Evolutionary conservation across 2,888 invertebrate species (phyloP), one percentile per base, ranked within the genome.

Genomic region (Drosophila emarginata): DNA sequence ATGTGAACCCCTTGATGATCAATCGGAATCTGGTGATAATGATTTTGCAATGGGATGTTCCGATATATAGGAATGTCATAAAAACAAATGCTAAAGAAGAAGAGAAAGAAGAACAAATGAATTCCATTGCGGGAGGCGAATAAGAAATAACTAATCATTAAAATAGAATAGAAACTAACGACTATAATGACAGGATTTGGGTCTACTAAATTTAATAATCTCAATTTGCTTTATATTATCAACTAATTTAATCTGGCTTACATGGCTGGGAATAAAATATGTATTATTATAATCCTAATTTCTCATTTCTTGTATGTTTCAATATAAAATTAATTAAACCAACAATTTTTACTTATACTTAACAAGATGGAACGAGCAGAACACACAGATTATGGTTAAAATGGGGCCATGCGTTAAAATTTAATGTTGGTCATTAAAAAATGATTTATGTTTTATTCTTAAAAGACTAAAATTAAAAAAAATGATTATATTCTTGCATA

Each of bases 1-100:
- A 32, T 54, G 54, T 18, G 54, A 32, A 12, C 54, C 15, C 6
- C 12, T 54, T 18, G 54, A 36, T 5, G 54, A 54, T 32, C 18
- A 32, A 12, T 7, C 18, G 11, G 32, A 15, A 12, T 14, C 28
- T 53, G 53, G 14, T 4, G 11, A 53, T 53, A 53, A 53, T 28
- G 28, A 54, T 15, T 32, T 36, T 18, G 15, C 11, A 54, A 54
- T 28, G 56, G 18, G 9, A 18, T 37, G 36, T 18, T 18, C 45
- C 11, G 11, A 45, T 21, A 12, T 45, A 11, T 45, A 21, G 21
- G 11, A 21, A 21, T 11, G 18, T 9, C 11, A 32, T 2, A 32
- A 2, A 32, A 32, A 28, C 6, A 6, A 28, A 32, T 32, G 1
- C 9, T 32, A 45, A 45, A 37, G 11, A 36, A 32, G 2, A 32